Conservation (phyloP, 2,113 vertebrate species). For the Oophaga pumilio region DNA sequence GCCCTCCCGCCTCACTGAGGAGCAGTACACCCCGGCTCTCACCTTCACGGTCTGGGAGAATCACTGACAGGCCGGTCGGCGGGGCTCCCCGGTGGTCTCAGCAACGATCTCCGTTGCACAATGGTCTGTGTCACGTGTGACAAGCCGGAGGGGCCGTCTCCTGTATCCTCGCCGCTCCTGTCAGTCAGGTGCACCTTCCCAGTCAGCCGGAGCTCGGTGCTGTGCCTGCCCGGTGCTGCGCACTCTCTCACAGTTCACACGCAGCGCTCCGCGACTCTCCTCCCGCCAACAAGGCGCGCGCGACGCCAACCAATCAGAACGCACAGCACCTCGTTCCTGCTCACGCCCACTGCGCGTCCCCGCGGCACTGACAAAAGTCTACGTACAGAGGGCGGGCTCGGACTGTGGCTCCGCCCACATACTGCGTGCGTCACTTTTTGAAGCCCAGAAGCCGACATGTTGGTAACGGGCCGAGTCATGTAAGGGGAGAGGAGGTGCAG, state of each 20-base stretch:
- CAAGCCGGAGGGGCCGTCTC: neutral
- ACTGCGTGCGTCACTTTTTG: neutral
- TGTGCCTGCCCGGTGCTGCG: neutral
- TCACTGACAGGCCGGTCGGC: neutral
- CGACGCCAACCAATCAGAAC: neutral
- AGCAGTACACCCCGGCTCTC: neutral
- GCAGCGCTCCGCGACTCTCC: slow-evolving; percentile 27
- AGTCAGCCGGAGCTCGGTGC: slow-evolving; percentile 15
- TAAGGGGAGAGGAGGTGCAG: neutral
- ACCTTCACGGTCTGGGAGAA: neutral
- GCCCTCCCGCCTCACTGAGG: neutral
- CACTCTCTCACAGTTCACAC: slow-evolving; percentile 11
- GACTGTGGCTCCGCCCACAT: neutral
- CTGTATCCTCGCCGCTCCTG: neutral
- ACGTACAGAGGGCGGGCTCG: neutral
- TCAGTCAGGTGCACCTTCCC: slow-evolving; percentile 21
- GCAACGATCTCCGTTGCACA: neutral
- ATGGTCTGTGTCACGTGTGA: neutral
- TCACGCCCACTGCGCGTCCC: slow-evolving; percentile 7
- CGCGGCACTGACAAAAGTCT: neutral
- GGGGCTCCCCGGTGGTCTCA: neutral
- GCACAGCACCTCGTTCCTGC: neutral
- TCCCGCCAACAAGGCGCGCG: slow-evolving; percentile 39
- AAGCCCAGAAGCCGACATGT: slow-evolving; percentile 31
- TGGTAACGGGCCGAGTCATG: neutral